These are phyloP conservation scores for Neostethus bicornis DNA, from an alignment of 2,797 vertebrate genomes.

Conservation along the genomic window DNA sequence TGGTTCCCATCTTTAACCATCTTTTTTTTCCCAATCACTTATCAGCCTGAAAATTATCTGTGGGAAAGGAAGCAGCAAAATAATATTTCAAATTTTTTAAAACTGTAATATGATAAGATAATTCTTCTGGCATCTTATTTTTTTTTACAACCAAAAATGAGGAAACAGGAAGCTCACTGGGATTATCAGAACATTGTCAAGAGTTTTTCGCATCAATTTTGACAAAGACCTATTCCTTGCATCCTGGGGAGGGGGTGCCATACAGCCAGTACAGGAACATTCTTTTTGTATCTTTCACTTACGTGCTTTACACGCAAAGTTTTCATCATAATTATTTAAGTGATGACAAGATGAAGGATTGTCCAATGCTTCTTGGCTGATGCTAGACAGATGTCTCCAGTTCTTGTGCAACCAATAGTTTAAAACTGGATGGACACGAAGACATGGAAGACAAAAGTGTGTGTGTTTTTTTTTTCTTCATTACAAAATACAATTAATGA, in stretches of 20 bases:
- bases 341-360: constrained; percentile 40
- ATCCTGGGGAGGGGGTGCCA: not conserved
- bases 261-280: not conserved
- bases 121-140: constrained; percentile 12
- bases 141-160: not conserved
- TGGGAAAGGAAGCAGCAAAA: constrained; percentile 29
- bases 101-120: constrained; percentile 10
- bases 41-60: constrained; percentile 1
- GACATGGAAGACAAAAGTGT: too few species aligned
- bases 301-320: not conserved
- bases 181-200: constrained; percentile 6
- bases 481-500: too few species aligned
- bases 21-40: not conserved
- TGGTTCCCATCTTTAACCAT: not conserved
- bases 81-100: constrained; percentile 19
- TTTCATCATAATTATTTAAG: constrained; percentile 47
- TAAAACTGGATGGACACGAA: too few species aligned
- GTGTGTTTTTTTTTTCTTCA: too few species aligned
- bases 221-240: not conserved
- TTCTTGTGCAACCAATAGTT: too few species aligned
- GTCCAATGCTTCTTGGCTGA: too few species aligned
- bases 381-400: too few species aligned
- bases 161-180: constrained; percentile 17
- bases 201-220: not conserved
- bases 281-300: not conserved